Base-by-base conservation (phyloP, 2,888 invertebrate species). In the Allacma fusca region DNA sequence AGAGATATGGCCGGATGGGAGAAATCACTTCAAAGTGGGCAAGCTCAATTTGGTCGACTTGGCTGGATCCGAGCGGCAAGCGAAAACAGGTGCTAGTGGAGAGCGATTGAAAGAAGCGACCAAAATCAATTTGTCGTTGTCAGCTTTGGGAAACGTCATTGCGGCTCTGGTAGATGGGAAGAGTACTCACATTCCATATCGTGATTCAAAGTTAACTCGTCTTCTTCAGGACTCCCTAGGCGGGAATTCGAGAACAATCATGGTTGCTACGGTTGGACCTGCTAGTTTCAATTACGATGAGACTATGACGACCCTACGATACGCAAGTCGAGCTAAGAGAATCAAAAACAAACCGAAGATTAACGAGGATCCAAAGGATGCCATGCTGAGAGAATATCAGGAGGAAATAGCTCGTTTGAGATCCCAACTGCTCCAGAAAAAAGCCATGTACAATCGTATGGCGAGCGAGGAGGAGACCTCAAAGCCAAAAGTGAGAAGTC, bases 311-410 rank as follows among this genome's bases (percentile, higher is more conserved):
- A 98, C 98, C n/a, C 89, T 98, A 80, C 90, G 97, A 40, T 98
- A 99, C 88, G 96, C 98, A 1, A 96, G 95, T 86, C 90, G 98
- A 67, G 99, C 99, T 19, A 99, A 99, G 89, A 96, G 96, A 83
- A 99, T 99, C 85, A 97, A 98, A 90, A 99, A 99, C 88, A 95
- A 96, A 87, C 98, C 99, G 24, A 92, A 95, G 83, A 95, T 98
- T 86, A 99, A 99, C 88, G 98, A 99, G 87, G 98, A 99, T 90
- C 98, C 98, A 50, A 98, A 99, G 88, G 98, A 99, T 88, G 98
- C 98, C 26, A 91, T 98, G 86, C 88, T 97, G 75, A 90, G 97
- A 85, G 95, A 98, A 86, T 96, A 97, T 88, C 98, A 98, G 87
- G 93, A 94, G 81, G 97, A 97, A 89, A 97, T 98, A 86, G 92